A percentile compares a stretch with the other conserved stretches of the same genome.
Conservation (phyloP, 1,140 invertebrate genomes). For the Drosophila sucinea region DNA sequence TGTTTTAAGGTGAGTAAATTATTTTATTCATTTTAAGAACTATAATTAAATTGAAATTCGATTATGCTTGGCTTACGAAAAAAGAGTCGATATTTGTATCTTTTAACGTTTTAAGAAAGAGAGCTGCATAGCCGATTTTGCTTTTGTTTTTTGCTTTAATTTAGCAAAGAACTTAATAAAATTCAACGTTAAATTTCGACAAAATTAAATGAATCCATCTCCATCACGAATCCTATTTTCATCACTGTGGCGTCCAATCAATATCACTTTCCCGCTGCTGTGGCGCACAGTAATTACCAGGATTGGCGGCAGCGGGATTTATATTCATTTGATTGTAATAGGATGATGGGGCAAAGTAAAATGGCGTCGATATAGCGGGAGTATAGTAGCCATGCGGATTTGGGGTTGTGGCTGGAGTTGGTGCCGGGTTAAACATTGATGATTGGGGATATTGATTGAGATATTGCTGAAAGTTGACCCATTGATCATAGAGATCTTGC, state of each 20-base stretch:
- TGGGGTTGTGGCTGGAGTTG: not conserved
- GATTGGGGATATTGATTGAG: not conserved
- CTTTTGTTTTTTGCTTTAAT: not conserved
- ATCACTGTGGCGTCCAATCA: conserved; percentile 28
- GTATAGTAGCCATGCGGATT: conserved; percentile 6
- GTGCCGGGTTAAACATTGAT: not conserved
- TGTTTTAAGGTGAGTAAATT: too few species aligned
- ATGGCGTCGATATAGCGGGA: not conserved
- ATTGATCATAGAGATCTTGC: conserved; percentile 20
- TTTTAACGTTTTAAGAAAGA: too few species aligned
- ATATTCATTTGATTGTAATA: not conserved
- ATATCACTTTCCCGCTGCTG: not conserved
- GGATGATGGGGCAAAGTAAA: conserved; percentile 1
- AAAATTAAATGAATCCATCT: not conserved
- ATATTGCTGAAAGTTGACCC: conserved; percentile 23
- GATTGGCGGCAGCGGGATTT: not conserved
- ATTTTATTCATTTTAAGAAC: too few species aligned
- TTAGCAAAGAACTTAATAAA: conserved; percentile 21
- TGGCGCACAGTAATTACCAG: not conserved
- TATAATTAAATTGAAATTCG: too few species aligned
- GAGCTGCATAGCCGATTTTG: too few species aligned
- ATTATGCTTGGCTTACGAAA: too few species aligned
- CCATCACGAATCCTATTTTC: not conserved
- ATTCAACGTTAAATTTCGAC: conserved; percentile 46
- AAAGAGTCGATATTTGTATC: too few species aligned